Evolutionary conservation across 2,797 vertebrate genomes (phyloP).

Genomic region (Synanceia verrucosa): DNA sequence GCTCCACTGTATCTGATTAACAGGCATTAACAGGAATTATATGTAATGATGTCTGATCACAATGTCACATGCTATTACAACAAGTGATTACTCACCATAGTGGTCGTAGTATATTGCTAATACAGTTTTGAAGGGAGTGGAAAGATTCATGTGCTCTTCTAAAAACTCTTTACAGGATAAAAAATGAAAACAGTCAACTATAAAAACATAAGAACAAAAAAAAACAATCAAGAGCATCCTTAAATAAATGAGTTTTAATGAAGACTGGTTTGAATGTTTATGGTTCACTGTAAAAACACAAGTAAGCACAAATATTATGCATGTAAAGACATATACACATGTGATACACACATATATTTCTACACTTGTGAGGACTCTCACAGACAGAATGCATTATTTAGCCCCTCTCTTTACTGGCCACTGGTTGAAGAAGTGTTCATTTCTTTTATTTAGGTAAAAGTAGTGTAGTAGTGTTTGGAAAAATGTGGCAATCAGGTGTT

Average conservation of each 20-base stretch:
- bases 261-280: no score
- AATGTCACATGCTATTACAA: constrained; percentile 55
- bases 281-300: background rate
- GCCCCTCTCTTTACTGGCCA: background rate
- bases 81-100: constrained; percentile 50
- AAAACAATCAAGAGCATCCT: no score
- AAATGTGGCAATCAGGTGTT: no score
- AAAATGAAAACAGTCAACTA: no score
- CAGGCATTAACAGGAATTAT: constrained; percentile 69
- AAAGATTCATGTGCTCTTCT: constrained; percentile 18
- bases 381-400: background rate
- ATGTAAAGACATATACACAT: background rate
- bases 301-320: background rate
- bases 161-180: no score
- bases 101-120: constrained; percentile 46
- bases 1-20: constrained; percentile 71
- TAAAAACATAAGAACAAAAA: no score
- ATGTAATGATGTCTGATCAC: constrained; percentile 67
- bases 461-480: no score
- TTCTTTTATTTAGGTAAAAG: background rate
- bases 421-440: background rate
- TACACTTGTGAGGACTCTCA: background rate
- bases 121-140: constrained; percentile 46
- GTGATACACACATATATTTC: background rate
- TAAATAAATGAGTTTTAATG: no score